phyloP scores from a whole-genome alignment of 37 sponge, comb jelly and placozoan species.

The Cliona cf. orientalis region DNA sequence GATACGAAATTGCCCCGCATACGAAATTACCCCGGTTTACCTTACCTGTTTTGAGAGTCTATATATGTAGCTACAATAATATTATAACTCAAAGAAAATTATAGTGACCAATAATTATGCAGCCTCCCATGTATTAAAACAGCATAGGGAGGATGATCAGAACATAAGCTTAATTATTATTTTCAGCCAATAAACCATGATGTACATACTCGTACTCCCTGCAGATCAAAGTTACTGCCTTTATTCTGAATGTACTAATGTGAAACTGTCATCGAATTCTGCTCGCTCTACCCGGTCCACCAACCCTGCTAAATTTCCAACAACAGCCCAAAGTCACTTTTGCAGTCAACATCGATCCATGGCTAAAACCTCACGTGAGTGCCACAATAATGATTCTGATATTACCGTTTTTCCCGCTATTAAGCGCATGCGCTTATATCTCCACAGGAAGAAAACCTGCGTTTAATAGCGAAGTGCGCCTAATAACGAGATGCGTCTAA shows the following conservation, averaged over 20 bases:
- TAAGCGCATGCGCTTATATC: no score
- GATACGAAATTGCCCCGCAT: no score
- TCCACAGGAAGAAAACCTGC: no score
- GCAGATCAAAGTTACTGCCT: slow-evolving; percentile 11
- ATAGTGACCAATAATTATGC: neutral
- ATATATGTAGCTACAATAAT: no score
- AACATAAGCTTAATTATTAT: no score
- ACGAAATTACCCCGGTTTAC: no score
- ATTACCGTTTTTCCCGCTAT: no score
- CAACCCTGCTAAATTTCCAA: neutral
- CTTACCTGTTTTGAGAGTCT: no score
- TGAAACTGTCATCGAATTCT: neutral
- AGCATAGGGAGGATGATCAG: no score
- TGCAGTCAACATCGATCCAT: neutral
- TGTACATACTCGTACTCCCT: neutral
- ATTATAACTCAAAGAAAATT: neutral
- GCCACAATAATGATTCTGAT: no score
- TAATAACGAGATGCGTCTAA: no score
- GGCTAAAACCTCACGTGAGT: neutral
- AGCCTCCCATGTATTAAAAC: neutral
- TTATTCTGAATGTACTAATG: slow-evolving; percentile 2
- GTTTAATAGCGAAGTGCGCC: no score
- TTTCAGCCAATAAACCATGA: neutral
- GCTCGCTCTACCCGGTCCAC: neutral
- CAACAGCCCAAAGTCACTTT: neutral